Evolutionary conservation across 2,113 vertebrate species (phyloP).

Genomic region (Passer montanus): DNA sequence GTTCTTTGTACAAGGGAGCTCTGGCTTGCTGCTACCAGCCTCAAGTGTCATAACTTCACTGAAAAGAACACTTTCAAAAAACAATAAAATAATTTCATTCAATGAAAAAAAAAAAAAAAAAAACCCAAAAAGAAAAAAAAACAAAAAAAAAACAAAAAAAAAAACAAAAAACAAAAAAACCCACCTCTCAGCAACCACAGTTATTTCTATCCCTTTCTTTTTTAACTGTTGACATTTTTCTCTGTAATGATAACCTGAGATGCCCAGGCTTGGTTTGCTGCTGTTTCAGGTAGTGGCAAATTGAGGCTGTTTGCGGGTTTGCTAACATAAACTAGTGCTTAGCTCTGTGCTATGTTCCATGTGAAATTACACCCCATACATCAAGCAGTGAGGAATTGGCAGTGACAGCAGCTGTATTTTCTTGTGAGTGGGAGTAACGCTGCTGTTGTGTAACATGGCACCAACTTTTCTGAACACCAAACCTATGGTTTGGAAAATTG

Average conservation of each 20-base stretch:
- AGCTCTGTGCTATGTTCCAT: background rate
- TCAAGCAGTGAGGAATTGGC: background rate
- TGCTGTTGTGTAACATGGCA: background rate
- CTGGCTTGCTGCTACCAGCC: background rate
- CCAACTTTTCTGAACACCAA: background rate
- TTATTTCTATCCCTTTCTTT: background rate
- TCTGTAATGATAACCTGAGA: constrained; percentile 12
- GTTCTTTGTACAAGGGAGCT: background rate
- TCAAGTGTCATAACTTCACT: background rate
- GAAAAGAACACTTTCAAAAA: background rate
- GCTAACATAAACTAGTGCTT: background rate
- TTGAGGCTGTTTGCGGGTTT: background rate
- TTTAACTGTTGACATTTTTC: background rate
- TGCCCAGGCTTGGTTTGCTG: background rate
- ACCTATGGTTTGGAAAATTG: background rate
- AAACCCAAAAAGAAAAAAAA: too few relatives aligned
- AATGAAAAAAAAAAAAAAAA: background rate
- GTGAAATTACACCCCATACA: background rate
- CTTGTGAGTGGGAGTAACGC: background rate
- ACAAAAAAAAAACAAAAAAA: too few relatives aligned
- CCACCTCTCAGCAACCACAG: background rate
- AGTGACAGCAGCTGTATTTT: background rate
- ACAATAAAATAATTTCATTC: background rate
- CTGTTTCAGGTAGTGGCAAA: constrained; percentile 4
- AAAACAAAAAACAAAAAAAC: too few relatives aligned